phyloP scores from a whole-genome alignment of 2,797 vertebrate species.

The Heterohyrax brucei region DNA sequence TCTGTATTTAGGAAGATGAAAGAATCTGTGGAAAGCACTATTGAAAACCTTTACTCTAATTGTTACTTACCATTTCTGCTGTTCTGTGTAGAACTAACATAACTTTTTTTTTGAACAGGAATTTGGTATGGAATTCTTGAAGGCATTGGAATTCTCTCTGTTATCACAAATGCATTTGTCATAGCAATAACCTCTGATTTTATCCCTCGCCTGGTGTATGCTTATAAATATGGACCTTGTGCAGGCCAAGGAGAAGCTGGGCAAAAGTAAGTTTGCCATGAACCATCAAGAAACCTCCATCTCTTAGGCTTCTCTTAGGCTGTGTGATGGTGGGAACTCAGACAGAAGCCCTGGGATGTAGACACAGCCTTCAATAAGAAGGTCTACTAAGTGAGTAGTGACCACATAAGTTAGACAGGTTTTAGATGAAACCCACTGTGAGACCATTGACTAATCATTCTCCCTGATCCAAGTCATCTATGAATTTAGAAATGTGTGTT shows the following conservation, averaged over 20 bases:
- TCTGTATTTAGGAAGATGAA: neutral
- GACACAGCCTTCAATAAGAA: neutral
- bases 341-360: neutral
- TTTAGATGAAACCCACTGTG: neutral
- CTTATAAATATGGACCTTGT: conserved; percentile 94
- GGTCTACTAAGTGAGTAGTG: neutral
- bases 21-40: neutral
- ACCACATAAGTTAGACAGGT: conserved; percentile 15
- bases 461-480: neutral
- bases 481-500: conserved; percentile 28
- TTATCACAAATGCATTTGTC: conserved; percentile 94
- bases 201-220: conserved; percentile 94
- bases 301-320: neutral
- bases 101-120: conserved; percentile 89
- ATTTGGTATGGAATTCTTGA: conserved; percentile 95
- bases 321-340: neutral
- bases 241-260: conserved; percentile 96
- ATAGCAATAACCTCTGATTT: conserved; percentile 94
- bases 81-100: conserved; percentile 69
- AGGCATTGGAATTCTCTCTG: conserved; percentile 94
- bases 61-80: neutral
- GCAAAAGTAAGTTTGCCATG: conserved; percentile 93
- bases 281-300: neutral
- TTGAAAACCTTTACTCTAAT: neutral
- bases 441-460: neutral